A percentile compares a stretch with the other conserved stretches of the same genome.
Conservation (phyloP, 2,797 vertebrate genomes). For the Spinibarbus caldwelli region DNA sequence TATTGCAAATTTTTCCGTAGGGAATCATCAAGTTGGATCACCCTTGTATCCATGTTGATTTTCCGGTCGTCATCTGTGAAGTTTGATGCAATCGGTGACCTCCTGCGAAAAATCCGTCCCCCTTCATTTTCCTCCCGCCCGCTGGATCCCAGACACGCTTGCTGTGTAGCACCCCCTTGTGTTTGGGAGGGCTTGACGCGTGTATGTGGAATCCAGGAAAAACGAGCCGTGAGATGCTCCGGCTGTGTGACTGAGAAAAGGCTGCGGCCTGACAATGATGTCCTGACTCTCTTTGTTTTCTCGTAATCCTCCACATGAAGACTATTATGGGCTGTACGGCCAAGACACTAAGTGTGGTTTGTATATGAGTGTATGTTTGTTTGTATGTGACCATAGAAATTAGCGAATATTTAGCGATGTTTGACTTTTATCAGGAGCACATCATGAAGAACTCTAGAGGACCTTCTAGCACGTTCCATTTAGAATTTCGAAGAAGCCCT, state of each 20-base stretch:
- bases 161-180: conserved; percentile 66
- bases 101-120: conserved; percentile 70
- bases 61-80: conserved; percentile 95
- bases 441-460: background rate
- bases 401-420: background rate
- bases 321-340: conserved; percentile 24
- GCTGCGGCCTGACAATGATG: conserved; percentile 32
- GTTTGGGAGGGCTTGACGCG: conserved; percentile 67
- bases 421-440: conserved; percentile 12
- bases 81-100: conserved; percentile 77
- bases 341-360: conserved; percentile 30
- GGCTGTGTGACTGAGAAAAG: conserved; percentile 66
- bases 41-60: conserved; percentile 95
- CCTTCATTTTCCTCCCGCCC: conserved; percentile 51
- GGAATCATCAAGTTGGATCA: conserved; percentile 93
- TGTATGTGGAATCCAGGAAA: conserved; percentile 66
- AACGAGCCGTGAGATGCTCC: conserved; percentile 60
- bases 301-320: conserved; percentile 18
- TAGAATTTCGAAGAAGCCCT: background rate
- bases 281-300: conserved; percentile 29
- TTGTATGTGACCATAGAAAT: conserved; percentile 23
- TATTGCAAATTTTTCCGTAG: conserved; percentile 68
- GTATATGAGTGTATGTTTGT: conserved; percentile 33
- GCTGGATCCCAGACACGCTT: conserved; percentile 64
- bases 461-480: background rate